Evolutionary conservation across 2,797 vertebrate species (phyloP), one percentile per base, ranked within the genome.

Genomic region (Pipistrellus pipistrellus): DNA sequence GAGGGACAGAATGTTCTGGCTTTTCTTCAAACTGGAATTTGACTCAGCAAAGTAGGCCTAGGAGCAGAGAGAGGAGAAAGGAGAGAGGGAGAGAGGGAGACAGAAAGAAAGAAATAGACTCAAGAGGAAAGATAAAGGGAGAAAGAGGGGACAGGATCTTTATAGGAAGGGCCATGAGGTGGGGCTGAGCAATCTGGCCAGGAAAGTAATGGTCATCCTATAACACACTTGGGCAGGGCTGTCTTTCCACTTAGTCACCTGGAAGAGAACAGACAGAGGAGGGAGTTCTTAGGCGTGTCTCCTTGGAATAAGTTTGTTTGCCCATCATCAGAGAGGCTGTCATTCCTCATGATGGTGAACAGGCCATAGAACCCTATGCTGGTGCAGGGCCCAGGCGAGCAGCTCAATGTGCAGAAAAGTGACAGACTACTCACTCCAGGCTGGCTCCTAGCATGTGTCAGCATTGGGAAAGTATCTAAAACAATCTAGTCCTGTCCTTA

Each of bases 1-100:
- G 44, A 91, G 18, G n/a, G 35, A 53, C 17, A 85, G 44, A 82
- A 69, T 73, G 8, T 69, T 48, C 21, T 27, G 41, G 48, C 30
- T 90, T 94, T 85, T 32, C 25, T 85, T 91, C 27, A 85, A 25
- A 41, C 32, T 73, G 7, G 23, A 66, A 72, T 82, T 82, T 82
- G 53, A 18, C 27, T 90, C 9, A 18, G 6, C n/a, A 38, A 51
- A 44, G n/a, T 18, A 66, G 66, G 25, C 30, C 14, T 68, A 20
- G 17, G 66, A 4, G 41, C 3, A 15, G 82, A 62, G 10, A 62
- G n/a, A 73, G n/a, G 23, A 44, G 15, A 62, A 9, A 12, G 10
- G 53, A 69, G 57, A 46, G 64, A 46, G 4, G 20, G n/a, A 38
- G 48, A 20, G 32, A 66, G 9, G 81, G 44, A 44, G 44, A 44